Evolutionary conservation across 2,888 invertebrate species (phyloP), one percentile per base, ranked within the genome.

Genomic region (Anticlea derivata): DNA sequence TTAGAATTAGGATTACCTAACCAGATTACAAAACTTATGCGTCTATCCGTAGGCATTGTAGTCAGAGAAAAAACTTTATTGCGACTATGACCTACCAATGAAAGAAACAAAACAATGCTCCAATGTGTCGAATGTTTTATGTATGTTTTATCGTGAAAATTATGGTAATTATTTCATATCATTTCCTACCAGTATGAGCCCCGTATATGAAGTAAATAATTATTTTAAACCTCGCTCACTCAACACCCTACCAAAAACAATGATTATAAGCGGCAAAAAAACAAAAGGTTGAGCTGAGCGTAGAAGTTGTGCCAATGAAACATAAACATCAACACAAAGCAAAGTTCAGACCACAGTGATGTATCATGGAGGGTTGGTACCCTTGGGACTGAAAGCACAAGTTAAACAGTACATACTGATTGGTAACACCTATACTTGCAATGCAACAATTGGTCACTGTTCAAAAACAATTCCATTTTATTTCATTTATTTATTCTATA

Each of bases 241-340:
- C 26, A 51, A 46, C 51, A 31, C 34, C 17, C 22, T 13, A 23
- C 39, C 23, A 41, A 35, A 23, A 27, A 23, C 24, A 35, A 37
- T 27, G 17, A 48, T 35, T 27, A 41, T 48, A 29, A 41, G 27
- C 48, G 7, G 12, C 39, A 41, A 47, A 52, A n/a, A 50, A 46
- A 51, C 20, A 35, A 41, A 43, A 33, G 47, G 38, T 47, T 17
- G 23, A 7, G 23, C 6, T 11, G 30, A 31, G 29, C 27, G 52
- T 47, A 38, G 8, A 52, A 43, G 43, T 47, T 47, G 27, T 52
- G 11, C 41, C 47, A 43, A 47, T 43, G 47, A 47, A 52, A 47
- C 27, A 47, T 37, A 52, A 43, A 52, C 47, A 52, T 41, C 22
- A 46, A 51, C 41, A 35, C 17, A 35, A 41, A 41, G 41, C 43